Evolutionary conservation across 2,113 vertebrate genomes (phyloP).

Genomic region (Chaetops frenatus): DNA sequence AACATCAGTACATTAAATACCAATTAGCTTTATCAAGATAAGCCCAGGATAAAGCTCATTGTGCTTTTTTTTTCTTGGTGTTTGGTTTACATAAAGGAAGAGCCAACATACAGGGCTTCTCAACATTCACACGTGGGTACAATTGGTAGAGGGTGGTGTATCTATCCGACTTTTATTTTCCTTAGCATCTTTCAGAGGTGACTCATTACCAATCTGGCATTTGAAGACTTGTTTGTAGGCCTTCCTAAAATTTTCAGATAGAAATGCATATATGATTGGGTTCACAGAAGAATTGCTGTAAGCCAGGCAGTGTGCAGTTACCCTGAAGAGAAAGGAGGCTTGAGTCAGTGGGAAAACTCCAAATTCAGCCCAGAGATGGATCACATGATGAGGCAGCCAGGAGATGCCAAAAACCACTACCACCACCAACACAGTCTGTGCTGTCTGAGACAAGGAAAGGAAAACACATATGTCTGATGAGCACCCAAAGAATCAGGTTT

Average conservation of each 20-base stretch:
- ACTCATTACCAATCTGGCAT: conserved; percentile 71
- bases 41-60: not conserved
- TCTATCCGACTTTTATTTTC: conserved; percentile 83
- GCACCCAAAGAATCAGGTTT: not conserved
- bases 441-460: conserved; percentile 76
- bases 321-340: conserved; percentile 88
- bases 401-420: conserved; percentile 97
- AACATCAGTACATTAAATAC: not conserved
- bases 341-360: conserved; percentile 92
- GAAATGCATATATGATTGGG: conserved; percentile 94
- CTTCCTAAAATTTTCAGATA: conserved; percentile 96
- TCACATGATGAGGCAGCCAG: conserved; percentile 93
- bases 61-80: not conserved
- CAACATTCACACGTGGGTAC: conserved; percentile 84
- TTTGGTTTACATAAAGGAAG: not conserved
- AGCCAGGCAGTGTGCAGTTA: conserved; percentile 91
- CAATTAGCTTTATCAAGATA: not conserved
- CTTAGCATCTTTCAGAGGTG: conserved; percentile 74
- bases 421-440: conserved; percentile 94
- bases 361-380: conserved; percentile 94
- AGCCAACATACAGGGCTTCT: not conserved
- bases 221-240: conserved; percentile 96
- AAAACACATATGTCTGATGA: conserved; percentile 45
- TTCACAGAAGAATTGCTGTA: conserved; percentile 99
- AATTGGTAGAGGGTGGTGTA: conserved; percentile 87